These are phyloP conservation scores for Daphoenositta chrysoptera DNA, from an alignment of 2,113 vertebrate species.

Conservation along the genomic window DNA sequence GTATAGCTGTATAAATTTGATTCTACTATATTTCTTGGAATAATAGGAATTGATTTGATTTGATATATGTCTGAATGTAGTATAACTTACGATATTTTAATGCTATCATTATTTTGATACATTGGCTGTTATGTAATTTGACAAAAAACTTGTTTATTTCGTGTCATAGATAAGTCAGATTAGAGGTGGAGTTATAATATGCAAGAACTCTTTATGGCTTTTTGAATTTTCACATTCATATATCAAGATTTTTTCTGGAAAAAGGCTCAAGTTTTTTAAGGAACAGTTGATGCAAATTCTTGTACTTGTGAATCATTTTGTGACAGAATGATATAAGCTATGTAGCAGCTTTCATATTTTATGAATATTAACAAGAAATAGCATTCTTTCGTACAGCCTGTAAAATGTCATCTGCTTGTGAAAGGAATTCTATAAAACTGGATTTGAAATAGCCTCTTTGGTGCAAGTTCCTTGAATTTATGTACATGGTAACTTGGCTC, in stretches of 20 bases:
- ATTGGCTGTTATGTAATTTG: not conserved
- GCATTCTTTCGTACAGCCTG: not conserved
- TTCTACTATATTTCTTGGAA: not conserved
- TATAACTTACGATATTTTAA: not conserved
- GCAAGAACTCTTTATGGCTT: not conserved
- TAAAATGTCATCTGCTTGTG: not conserved
- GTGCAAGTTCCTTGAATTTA: not conserved
- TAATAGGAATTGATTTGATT: not conserved
- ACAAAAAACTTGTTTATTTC: not conserved
- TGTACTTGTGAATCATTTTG: not conserved
- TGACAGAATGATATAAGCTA: not conserved
- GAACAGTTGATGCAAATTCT: not conserved
- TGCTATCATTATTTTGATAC: not conserved
- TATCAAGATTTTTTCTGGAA: not conserved
- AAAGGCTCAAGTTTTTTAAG: not conserved
- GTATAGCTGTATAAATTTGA: not conserved
- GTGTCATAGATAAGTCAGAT: not conserved
- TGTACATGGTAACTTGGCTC: not conserved
- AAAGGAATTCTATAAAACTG: not conserved
- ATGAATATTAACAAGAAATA: not conserved
- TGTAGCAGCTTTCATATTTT: not conserved
- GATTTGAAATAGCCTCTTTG: not conserved
- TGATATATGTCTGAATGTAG: not conserved
- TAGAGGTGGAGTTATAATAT: not conserved
- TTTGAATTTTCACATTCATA: not conserved